Conservation (phyloP, 2,888 invertebrate species). For the Blera fallax region DNA sequence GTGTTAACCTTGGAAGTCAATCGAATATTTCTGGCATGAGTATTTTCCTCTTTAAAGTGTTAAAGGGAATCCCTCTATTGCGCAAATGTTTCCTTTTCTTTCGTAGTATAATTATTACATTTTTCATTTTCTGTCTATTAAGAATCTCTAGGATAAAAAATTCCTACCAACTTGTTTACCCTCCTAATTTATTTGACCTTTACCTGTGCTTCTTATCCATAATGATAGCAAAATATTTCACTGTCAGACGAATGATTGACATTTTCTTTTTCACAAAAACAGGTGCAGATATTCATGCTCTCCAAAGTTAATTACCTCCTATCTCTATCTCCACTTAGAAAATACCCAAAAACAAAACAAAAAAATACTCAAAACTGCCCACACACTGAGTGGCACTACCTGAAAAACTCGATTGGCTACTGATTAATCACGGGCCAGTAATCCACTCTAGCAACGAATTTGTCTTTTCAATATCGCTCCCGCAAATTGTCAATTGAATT, state of each 20-base stretch:
- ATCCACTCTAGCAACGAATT: constrained; percentile 51
- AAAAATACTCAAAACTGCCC: constrained; percentile 11
- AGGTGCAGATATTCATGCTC: constrained; percentile 12
- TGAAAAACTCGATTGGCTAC: constrained; percentile 17
- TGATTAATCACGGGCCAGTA: constrained; percentile 54
- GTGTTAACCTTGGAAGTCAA: constrained; percentile 1
- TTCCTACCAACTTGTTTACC: background rate
- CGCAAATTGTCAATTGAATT: constrained; percentile 62
- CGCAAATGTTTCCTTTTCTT: background rate
- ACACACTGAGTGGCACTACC: constrained; percentile 22
- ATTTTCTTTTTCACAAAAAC: constrained; percentile 15
- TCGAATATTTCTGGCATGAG: background rate
- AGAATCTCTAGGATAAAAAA: no score
- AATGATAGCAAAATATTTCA: background rate
- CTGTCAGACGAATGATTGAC: constrained; percentile 33
- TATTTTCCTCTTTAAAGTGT: no score
- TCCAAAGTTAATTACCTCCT: constrained; percentile 15
- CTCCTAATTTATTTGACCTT: background rate
- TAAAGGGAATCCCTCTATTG: background rate
- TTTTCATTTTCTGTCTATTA: background rate
- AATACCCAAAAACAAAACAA: background rate
- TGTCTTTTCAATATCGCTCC: constrained; percentile 42
- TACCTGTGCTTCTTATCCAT: background rate
- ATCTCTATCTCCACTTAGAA: constrained; percentile 3
- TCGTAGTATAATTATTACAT: background rate